These are phyloP conservation scores for Tachypleus tridentatus DNA, from an alignment of 1,140 invertebrate species.

Conservation along the genomic window DNA sequence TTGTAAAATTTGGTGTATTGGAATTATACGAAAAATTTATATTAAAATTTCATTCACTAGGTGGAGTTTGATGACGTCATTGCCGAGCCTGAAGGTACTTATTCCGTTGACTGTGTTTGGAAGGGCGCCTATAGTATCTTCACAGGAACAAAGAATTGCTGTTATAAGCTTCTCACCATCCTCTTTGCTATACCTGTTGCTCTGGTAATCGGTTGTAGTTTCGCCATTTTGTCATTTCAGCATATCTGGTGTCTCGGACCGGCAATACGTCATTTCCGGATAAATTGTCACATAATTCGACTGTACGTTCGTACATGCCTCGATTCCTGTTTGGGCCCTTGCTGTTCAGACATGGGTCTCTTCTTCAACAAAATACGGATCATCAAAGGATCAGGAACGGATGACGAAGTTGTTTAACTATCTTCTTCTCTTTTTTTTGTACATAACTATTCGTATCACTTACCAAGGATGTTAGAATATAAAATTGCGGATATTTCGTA, in stretches of 20 bases:
- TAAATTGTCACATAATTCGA: conserved; percentile 48
- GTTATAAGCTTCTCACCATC: conserved; percentile 54
- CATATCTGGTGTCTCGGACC: conserved; percentile 59
- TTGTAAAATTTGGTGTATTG: no score
- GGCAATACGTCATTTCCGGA: conserved; percentile 46
- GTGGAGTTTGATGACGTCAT: conserved; percentile 62
- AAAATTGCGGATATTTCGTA: no score
- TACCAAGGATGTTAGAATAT: no score
- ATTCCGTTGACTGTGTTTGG: conserved; percentile 63
- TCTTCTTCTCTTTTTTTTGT: no score
- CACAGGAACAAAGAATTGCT: conserved; percentile 49
- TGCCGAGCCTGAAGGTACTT: conserved; percentile 58
- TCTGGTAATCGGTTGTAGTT: conserved; percentile 52
- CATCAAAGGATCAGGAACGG: background rate
- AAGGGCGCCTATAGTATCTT: conserved; percentile 54
- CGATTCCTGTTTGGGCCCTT: conserved; percentile 47
- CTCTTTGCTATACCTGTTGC: conserved; percentile 52
- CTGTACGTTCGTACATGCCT: conserved; percentile 43
- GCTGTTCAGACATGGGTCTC: conserved; percentile 47
- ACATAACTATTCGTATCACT: no score
- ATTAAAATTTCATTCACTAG: conserved; percentile 30
- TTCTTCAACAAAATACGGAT: conserved; percentile 50
- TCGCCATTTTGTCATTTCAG: conserved; percentile 61
- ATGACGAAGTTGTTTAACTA: background rate
- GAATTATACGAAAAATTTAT: no score